Base-by-base conservation (phyloP, 2,113 vertebrate genomes). In the Thomomys bottae region DNA sequence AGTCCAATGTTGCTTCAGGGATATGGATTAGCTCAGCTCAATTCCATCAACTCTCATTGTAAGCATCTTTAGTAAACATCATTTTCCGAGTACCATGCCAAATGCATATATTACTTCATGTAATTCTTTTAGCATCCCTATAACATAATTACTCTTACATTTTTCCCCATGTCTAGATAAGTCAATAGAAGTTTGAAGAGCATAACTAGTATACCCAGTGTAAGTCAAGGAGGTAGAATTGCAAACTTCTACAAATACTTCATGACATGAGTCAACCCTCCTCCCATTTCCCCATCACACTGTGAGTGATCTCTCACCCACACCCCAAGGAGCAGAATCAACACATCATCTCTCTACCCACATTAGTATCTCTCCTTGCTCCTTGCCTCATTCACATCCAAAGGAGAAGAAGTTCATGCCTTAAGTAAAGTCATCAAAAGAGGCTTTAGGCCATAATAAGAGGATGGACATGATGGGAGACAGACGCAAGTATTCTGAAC, bases 11-110 rank as follows among this genome's bases (percentile, higher is more conserved):
- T 23, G n/a, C 1, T 10, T 70, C 57, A 32, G 42, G 32, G 70
- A 54, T 12, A 10, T 72, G 28, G 8, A 24, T 59, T 66, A 20
- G 66, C 20, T 9, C 23, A 42, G 23, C 6, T 84, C n/a, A 8
- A 12, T 71, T 78, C 72, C 21, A 45, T 70, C 85, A 72, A 49
- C 66, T 86, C 0, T 71, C 42, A 40, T 63, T 72, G 49, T 78
- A 36, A 80, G 9, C 32, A 36, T 71, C 32, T n/a, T 90, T 40
- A 81, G 84, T 87, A 92, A 54, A 30, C 84, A 30, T 30, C 77
- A n/a, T 36, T 87, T 84, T 6, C 72, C 49, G 49, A 32, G 8
- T 87, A 42, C n/a, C 26, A 1, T 68, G 34, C 38, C 61, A 92
- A 85, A 32, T 32, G 23, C 34, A 84, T 61, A 81, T 63, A 57